Base-by-base conservation (phyloP, 1,140 invertebrate genomes). In the Physella acuta region DNA sequence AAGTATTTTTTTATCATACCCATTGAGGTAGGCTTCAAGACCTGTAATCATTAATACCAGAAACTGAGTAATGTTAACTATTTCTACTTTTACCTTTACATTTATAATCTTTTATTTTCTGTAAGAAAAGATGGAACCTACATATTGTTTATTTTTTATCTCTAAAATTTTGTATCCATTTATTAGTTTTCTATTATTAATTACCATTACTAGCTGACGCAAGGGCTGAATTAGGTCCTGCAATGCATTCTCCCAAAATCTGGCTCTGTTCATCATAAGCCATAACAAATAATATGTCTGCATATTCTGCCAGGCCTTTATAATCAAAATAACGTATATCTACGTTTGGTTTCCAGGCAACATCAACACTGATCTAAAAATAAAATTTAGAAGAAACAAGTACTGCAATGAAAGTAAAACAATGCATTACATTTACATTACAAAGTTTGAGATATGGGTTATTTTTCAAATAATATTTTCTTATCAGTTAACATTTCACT, bases 201-300 rank as follows among this genome's bases (percentile, higher is more conserved):
- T 56, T 31, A 66, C 64, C 64, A 56, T 36, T 33, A 56, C 20
- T 33, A 37, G 64, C 64, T 28, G 39, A 14, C 20, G n/a, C 17
- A 1, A 68, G 4, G 26, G 30, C 76, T 20, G 84, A 84, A 75
- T 87, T 87, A 4, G 85, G 73, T 30, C 76, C 74, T 28, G 85
- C 85, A 28, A 81, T 61, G 73, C 86, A 87, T 34, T 80, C 74
- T n/a, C 79, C 81, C 64, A 75, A 74, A 30, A 87, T 84, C 73
- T 86, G 85, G 66, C 84, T 86, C 73, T 82, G 81, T 72, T 85
- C 80, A 74, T 87, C 86, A 73, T 86, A 87, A 0, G 85, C 78
- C 85, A 87, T 87, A 14, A 87, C 77, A 80, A 87, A 86, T 39
- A 86, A 73, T 62, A 84, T 79, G 73, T 87, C 86, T 26, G 77